Percentiles rank a stretch among this genome's conserved stretches.
These are phyloP conservation scores for Phenganax marumi DNA, from an alignment of 92 coral and sea anemone genomes.

Conservation along the genomic window DNA sequence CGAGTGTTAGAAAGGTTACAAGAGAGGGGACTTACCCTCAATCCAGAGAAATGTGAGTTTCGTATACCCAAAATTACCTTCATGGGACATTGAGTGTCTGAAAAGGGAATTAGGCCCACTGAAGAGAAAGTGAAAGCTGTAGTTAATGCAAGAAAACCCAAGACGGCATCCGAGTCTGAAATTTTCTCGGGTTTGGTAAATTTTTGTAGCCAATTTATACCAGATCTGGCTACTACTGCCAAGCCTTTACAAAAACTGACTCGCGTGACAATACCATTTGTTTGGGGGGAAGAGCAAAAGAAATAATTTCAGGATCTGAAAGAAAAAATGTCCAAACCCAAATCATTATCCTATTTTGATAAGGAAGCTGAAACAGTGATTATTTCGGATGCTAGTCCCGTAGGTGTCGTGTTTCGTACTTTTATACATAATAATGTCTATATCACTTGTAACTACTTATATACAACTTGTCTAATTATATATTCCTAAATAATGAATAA, in stretches of 20 bases:
- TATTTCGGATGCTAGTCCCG: constrained; percentile 34
- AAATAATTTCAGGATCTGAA: constrained; percentile 47
- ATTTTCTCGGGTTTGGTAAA: constrained; percentile 7
- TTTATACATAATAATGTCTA: too few species aligned
- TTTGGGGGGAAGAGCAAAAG: constrained; percentile 39
- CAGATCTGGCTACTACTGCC: constrained; percentile 13
- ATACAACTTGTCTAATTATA: too few species aligned
- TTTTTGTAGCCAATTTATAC: constrained; percentile 13
- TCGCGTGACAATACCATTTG: constrained; percentile 15
- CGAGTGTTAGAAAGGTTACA: constrained; percentile 43
- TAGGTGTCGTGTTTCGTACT: too few species aligned
- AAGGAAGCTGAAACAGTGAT: constrained; percentile 7
- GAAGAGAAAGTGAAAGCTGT: constrained; percentile 59
- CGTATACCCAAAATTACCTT: constrained; percentile 51
- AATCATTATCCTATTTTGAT: constrained; percentile 2
- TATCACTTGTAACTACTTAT: too few species aligned
- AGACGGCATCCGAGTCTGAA: background rate
- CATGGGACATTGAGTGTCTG: constrained; percentile 57
- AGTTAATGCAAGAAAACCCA: background rate
- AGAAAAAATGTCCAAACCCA: constrained; percentile 32
- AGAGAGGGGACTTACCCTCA: constrained; percentile 48
- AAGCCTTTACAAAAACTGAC: background rate
- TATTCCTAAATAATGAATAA: too few species aligned
- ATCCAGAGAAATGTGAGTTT: constrained; percentile 56
- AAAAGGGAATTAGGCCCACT: constrained; percentile 57